Conservation (phyloP, 2,888 invertebrate species). For the Dicycla oo region DNA sequence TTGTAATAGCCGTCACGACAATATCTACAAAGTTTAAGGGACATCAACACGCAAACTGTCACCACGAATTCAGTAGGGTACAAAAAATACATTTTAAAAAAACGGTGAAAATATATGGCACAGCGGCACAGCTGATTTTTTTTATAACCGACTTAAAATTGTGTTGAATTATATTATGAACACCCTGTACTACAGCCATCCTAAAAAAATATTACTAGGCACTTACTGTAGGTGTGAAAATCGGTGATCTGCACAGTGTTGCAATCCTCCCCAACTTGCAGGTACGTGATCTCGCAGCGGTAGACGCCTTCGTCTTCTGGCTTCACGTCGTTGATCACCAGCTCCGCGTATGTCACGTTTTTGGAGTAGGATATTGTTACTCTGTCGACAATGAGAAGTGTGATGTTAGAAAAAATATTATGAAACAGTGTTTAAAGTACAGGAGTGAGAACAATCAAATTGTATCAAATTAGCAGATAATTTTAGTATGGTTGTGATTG, state of each 20-base stretch:
- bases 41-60: too few species aligned
- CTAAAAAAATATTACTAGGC: not conserved
- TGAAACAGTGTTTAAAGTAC: not conserved
- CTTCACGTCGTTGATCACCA: conserved; percentile 92
- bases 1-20: too few species aligned
- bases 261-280: conserved; percentile 94
- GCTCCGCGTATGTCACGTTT: conserved; percentile 92
- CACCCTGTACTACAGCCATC: not conserved
- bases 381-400: conserved; percentile 86
- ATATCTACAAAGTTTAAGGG: too few species aligned
- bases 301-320: conserved; percentile 94
- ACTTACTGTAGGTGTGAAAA: conserved; percentile 95
- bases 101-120: too few species aligned
- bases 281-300: conserved; percentile 95
- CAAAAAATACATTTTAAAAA: too few species aligned
- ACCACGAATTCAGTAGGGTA: too few species aligned
- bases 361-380: conserved; percentile 92
- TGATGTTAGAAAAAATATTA: not conserved
- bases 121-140: too few species aligned
- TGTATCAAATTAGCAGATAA: too few species aligned
- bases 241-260: conserved; percentile 95
- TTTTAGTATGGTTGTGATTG: too few species aligned
- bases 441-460: too few species aligned
- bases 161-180: too few species aligned
- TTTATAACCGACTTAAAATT: too few species aligned